These are phyloP conservation scores for Crotalus helleri DNA, from an alignment of 2,113 vertebrate genomes.

Conservation along the genomic window DNA sequence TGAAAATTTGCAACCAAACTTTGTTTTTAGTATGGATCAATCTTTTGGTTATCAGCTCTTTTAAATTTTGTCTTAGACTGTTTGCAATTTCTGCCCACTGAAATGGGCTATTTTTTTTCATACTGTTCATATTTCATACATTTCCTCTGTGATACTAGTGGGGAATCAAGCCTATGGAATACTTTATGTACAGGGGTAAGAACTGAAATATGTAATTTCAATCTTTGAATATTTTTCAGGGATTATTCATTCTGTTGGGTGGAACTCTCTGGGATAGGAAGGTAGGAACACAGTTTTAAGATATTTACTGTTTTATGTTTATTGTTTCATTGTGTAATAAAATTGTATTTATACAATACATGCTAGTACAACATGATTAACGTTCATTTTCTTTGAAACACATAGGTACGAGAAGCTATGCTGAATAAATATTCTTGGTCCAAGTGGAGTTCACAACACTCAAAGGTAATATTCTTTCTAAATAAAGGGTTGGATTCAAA, in stretches of 20 bases:
- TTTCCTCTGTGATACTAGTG: neutral
- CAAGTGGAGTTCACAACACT: conserved; percentile 73
- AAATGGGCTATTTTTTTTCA: neutral
- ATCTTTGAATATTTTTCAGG: conserved; percentile 59
- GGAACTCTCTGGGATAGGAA: conserved; percentile 77
- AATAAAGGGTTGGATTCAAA: neutral
- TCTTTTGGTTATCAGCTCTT: neutral
- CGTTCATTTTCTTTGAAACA: conserved; percentile 37
- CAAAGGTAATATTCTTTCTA: conserved; percentile 65
- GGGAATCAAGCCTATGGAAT: too few relatives aligned
- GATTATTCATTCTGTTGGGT: conserved; percentile 76
- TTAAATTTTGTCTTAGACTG: neutral
- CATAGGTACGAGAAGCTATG: conserved; percentile 73
- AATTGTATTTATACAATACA: neutral
- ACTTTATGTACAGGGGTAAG: neutral
- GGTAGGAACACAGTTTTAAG: conserved; percentile 58
- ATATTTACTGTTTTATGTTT: neutral
- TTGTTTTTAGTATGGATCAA: neutral
- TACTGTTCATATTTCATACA: neutral
- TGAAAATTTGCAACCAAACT: neutral
- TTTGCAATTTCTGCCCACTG: neutral
- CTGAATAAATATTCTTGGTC: conserved; percentile 68
- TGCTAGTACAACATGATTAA: neutral
- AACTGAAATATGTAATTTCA: neutral
- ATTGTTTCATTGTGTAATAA: conserved; percentile 10